Percentiles rank a stretch among this genome's conserved stretches.
Conservation (phyloP, 2,888 invertebrate genomes). For the Eupsilia transversa region DNA sequence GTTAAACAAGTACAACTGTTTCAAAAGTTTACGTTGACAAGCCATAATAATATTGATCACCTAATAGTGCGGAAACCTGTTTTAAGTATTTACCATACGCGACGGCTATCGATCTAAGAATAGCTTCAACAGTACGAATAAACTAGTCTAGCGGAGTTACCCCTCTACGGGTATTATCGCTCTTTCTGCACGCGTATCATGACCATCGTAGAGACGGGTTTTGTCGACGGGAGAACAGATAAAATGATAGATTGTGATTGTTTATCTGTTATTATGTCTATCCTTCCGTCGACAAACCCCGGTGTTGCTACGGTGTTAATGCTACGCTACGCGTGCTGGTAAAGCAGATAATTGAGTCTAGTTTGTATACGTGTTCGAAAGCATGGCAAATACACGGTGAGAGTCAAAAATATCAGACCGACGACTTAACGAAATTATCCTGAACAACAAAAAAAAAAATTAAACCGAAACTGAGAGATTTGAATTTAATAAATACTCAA, state of each 20-base stretch:
- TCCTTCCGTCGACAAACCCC: too few relatives aligned
- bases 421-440: not conserved
- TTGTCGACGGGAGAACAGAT: too few relatives aligned
- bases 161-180: not conserved
- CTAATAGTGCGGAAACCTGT: constrained; percentile 12
- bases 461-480: too few relatives aligned
- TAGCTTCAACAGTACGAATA: not conserved
- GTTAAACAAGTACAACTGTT: not conserved
- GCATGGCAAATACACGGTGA: not conserved
- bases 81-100: constrained; percentile 1
- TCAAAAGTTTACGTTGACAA: not conserved
- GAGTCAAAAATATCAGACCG: not conserved
- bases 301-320: too few relatives aligned
- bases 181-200: too few relatives aligned
- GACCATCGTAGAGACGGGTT: too few relatives aligned
- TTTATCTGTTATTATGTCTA: too few relatives aligned
- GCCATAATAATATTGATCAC: constrained; percentile 4
- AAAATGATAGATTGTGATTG: too few relatives aligned
- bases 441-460: not conserved
- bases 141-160: constrained; percentile 15
- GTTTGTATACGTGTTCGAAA: constrained; percentile 1
- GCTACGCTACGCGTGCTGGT: too few relatives aligned
- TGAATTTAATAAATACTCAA: too few relatives aligned
- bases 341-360: not conserved
- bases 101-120: not conserved